Evolutionary conservation across 1,140 invertebrate species (phyloP), one percentile per base, ranked within the genome.

Genomic region (Andrena cerasifolii): DNA sequence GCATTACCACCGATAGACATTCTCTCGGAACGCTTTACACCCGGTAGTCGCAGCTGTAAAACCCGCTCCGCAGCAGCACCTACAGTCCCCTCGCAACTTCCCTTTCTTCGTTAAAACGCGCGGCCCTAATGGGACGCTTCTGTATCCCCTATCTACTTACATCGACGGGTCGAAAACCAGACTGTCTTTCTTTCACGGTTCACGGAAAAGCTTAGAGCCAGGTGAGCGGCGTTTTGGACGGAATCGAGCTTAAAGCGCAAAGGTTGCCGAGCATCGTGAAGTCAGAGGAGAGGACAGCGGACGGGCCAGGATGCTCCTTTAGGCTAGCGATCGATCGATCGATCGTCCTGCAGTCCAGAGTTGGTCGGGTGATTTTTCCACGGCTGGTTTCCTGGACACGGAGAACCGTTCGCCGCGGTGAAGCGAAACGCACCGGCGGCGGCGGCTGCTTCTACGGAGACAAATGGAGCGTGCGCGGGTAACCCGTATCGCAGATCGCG

Each of bases 381-480:
- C 40, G 53, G 65, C 28, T 54, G 26, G 73, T 58, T 74, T 24
- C 59, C 43, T 16, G 16, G 56, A 63, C 73, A 66, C 62, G 36
- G 54, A 24, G 49, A 43, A 24, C 43, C 66, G 54, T 54, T 65
- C 56, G 16, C 18, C 26, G 31, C 51, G 31, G 49, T 58, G 66
- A 79, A 56, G 58, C 31, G 51, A 53, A 21, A 56, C 77, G 53
- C 31, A 33, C 16, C 24, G 59, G 51, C 59, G 47, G 7, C 40
- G 79, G 68, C 79, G 75, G 79, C 56, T 43, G 72, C 47, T 62
- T 83, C 63, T 77, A 81, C 76, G 78, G 76, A 82, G 79, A 85
- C 85, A 83, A 85, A 86, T 85, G 80, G 62, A 79, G 75, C 79
- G 67, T 68, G 67, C 51, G 47, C 33, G 28, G 59, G 36, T 21